Evolutionary conservation across 2,113 vertebrate species (phyloP).

Genomic region (Saccopteryx leptura): DNA sequence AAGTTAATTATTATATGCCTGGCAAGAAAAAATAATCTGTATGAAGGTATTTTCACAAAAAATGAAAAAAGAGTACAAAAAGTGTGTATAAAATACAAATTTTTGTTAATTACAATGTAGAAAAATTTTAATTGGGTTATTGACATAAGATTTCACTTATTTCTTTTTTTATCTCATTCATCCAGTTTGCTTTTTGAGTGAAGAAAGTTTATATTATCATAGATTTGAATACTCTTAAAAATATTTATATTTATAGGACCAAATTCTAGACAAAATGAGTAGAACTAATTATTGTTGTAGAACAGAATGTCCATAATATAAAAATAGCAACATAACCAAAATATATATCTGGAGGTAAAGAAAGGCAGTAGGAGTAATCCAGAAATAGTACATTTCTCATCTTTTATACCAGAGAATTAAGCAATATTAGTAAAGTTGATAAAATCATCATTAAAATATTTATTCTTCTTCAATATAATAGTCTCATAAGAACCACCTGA

Average conservation of each 20-base stretch:
- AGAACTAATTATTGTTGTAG: not conserved
- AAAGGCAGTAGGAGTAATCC: not conserved
- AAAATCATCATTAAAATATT: not conserved
- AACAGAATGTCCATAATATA: not conserved
- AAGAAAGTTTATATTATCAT: not conserved
- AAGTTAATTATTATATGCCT: not conserved
- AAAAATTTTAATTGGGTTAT: not conserved
- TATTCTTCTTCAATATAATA: slow-evolving; percentile 13
- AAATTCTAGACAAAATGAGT: not conserved
- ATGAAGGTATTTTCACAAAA: not conserved
- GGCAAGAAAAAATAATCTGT: not conserved
- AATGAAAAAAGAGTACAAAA: not conserved
- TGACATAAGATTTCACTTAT: not conserved
- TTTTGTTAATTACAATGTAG: not conserved
- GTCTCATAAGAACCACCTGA: not conserved
- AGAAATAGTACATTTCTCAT: not conserved
- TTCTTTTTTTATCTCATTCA: not conserved
- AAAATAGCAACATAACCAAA: not conserved
- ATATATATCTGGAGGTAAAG: not conserved
- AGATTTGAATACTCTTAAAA: not conserved
- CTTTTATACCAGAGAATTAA: not conserved
- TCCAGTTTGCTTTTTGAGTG: not conserved
- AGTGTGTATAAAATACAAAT: not conserved
- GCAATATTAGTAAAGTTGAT: not conserved
- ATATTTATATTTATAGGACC: not conserved